Conservation (phyloP, 1,140 invertebrate species). For the Fopius arisanus region DNA sequence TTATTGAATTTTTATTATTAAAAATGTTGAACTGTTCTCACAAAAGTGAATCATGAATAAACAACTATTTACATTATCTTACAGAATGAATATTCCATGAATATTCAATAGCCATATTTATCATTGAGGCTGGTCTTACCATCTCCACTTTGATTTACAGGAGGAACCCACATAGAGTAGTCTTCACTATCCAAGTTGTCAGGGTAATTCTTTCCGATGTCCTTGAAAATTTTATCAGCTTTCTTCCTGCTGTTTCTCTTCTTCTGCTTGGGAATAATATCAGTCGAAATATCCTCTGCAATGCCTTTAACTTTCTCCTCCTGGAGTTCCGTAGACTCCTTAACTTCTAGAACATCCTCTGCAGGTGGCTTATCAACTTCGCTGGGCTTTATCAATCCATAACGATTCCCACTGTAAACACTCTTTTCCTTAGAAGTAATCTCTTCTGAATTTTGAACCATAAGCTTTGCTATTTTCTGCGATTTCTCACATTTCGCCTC, state of each 20-base stretch:
- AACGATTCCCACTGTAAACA: neutral
- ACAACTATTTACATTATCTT: conserved; percentile 27
- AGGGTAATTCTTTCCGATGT: conserved; percentile 57
- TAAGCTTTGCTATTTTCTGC: neutral
- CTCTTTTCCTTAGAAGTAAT: neutral
- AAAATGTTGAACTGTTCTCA: too few relatives aligned
- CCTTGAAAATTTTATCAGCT: conserved; percentile 55
- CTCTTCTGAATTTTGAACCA: neutral
- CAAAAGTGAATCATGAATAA: too few relatives aligned
- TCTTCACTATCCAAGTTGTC: conserved; percentile 69
- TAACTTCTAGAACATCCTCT: neutral
- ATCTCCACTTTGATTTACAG: conserved; percentile 78
- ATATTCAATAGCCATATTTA: conserved; percentile 79
- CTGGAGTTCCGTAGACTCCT: neutral
- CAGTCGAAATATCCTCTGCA: conserved; percentile 20
- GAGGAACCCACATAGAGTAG: conserved; percentile 82
- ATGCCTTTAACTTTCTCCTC: neutral
- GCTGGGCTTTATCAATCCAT: neutral
- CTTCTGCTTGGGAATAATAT: conserved; percentile 37
- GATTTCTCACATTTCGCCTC: conserved; percentile 30
- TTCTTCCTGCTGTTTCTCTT: conserved; percentile 49
- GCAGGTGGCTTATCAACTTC: neutral
- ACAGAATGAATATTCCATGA: neutral
- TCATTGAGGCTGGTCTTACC: conserved; percentile 82
- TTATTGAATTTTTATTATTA: too few relatives aligned